A percentile compares a stretch with the other conserved stretches of the same genome.
These are phyloP conservation scores for Mesopsocus fuscifrons DNA, from an alignment of 2,888 invertebrate species.

Conservation along the genomic window DNA sequence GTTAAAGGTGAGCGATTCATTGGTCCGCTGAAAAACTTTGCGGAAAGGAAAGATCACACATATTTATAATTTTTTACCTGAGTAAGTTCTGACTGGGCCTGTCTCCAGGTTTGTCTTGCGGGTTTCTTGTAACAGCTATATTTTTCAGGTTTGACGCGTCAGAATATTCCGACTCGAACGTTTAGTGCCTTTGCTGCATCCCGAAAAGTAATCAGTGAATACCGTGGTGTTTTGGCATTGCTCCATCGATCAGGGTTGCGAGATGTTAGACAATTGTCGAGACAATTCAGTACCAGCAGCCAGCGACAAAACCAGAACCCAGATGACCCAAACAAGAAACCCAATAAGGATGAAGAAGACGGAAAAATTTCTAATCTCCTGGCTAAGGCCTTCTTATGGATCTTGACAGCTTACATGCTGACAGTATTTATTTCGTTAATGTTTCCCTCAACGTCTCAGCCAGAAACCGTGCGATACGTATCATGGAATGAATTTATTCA, in stretches of 20 bases:
- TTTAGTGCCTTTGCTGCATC: too few relatives aligned
- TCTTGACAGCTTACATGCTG: conserved; percentile 54
- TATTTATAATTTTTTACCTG: too few relatives aligned
- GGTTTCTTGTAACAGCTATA: too few relatives aligned
- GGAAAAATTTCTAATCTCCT: conserved; percentile 50
- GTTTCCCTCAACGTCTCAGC: conserved; percentile 48
- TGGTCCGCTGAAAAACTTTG: too few relatives aligned
- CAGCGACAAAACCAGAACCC: background rate
- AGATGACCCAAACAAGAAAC: background rate
- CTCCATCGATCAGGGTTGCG: background rate
- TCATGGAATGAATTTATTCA: conserved; percentile 96
- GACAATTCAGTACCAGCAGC: background rate
- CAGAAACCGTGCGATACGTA: conserved; percentile 55
- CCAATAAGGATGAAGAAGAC: conserved; percentile 36
- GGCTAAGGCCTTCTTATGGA: conserved; percentile 62
- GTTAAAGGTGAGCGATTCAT: too few relatives aligned
- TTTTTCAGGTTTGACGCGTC: too few relatives aligned
- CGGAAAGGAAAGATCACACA: too few relatives aligned
- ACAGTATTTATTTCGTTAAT: conserved; percentile 51
- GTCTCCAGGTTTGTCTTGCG: too few relatives aligned
- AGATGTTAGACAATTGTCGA: background rate
- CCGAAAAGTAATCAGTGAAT: background rate
- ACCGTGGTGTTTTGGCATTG: background rate
- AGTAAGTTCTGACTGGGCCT: too few relatives aligned
- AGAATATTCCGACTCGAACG: too few relatives aligned